These are phyloP conservation scores for Megastigmus dorsalis DNA, from an alignment of 2,888 invertebrate genomes.

Conservation along the genomic window DNA sequence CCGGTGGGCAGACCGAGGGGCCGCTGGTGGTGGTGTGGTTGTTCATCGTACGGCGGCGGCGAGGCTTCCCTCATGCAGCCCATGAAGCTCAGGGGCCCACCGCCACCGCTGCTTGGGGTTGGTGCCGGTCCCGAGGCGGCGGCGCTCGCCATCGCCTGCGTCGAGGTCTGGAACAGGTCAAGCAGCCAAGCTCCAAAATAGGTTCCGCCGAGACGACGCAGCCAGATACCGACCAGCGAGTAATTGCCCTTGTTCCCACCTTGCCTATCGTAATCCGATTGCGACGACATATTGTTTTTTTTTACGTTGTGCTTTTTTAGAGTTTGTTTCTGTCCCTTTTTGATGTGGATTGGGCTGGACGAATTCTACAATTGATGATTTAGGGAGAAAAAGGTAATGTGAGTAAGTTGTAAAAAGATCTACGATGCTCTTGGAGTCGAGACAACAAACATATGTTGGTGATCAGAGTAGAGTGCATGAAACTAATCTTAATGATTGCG, in stretches of 20 bases:
- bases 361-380: too few species aligned
- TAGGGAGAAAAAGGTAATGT: too few species aligned
- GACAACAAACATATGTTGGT: too few species aligned
- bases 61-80: constrained; percentile 80
- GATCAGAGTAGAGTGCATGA: too few species aligned
- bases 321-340: too few species aligned
- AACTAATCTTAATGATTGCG: too few species aligned
- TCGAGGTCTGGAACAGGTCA: constrained; percentile 66
- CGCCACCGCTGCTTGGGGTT: constrained; percentile 69
- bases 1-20: constrained; percentile 38
- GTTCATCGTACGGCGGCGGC: constrained; percentile 76
- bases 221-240: constrained; percentile 48
- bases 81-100: constrained; percentile 81
- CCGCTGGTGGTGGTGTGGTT: constrained; percentile 30
- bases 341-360: too few species aligned
- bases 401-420: too few species aligned
- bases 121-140: constrained; percentile 66
- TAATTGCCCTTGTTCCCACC: constrained; percentile 4
- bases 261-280: background rate
- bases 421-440: too few species aligned
- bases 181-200: constrained; percentile 65
- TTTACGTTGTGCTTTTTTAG: too few species aligned
- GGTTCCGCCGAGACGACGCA: constrained; percentile 59
- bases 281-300: constrained; percentile 17
- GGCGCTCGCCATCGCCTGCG: constrained; percentile 62